Percentiles rank a stretch among this genome's conserved stretches.
Evolutionary conservation across 2,113 vertebrate genomes (phyloP).

Genomic region (Martes martes): DNA sequence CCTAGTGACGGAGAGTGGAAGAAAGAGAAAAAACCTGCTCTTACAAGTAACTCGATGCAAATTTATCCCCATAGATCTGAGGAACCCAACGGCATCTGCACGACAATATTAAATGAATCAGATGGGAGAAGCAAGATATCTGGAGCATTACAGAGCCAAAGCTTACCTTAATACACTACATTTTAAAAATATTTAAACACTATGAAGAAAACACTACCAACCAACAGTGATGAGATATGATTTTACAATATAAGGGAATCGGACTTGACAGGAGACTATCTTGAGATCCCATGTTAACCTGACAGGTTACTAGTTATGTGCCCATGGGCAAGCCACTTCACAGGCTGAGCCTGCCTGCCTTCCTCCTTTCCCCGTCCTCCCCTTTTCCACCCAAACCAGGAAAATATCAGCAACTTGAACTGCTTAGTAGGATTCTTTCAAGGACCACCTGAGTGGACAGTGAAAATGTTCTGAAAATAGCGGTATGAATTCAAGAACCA

Average conservation of each 20-base stretch:
- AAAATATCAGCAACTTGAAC: neutral
- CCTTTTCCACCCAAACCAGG: neutral
- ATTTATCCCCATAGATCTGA: neutral
- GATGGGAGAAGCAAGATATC: neutral
- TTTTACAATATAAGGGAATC: neutral
- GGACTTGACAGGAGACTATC: neutral
- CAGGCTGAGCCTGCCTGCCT: neutral
- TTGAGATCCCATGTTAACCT: neutral
- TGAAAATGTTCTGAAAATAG: neutral
- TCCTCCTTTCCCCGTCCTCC: neutral
- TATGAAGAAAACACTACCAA: neutral
- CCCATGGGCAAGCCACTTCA: neutral
- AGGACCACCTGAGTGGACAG: neutral
- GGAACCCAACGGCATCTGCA: neutral
- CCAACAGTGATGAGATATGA: neutral
- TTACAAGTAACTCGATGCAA: neutral
- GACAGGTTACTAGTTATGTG: neutral
- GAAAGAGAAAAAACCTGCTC: neutral
- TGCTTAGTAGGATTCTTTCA: neutral
- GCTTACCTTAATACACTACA: neutral
- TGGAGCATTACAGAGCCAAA: neutral
- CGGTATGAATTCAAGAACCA: neutral
- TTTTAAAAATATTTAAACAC: neutral
- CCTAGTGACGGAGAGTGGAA: slow-evolving; percentile 80
- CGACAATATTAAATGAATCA: neutral